These are phyloP conservation scores for Lamellibrachia satsuma DNA, from an alignment of 2,888 invertebrate genomes.

Conservation along the genomic window DNA sequence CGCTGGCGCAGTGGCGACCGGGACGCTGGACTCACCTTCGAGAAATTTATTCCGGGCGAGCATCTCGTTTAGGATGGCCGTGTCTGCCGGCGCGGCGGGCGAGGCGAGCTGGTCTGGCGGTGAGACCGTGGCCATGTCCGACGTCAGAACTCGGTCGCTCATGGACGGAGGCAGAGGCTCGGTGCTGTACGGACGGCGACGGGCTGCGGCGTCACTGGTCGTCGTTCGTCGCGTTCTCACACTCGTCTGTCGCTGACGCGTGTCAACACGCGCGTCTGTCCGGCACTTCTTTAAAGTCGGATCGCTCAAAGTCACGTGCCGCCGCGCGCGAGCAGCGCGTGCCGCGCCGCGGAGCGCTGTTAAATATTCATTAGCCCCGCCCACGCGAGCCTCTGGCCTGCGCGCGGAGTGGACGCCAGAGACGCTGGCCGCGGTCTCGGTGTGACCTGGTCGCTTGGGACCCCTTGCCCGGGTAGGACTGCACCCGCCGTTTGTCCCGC, in stretches of 20 bases:
- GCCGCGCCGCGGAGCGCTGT: neutral
- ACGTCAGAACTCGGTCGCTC: neutral
- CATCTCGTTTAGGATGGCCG: constrained; percentile 55
- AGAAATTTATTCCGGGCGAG: constrained; percentile 58
- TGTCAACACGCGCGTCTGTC: constrained; percentile 13
- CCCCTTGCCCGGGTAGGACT: neutral
- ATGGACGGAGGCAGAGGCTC: neutral
- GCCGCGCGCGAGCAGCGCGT: neutral
- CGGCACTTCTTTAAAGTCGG: constrained; percentile 13
- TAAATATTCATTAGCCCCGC: constrained; percentile 10
- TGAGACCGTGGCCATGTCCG: neutral
- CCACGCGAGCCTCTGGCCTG: neutral
- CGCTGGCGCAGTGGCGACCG: neutral
- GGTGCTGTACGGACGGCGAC: neutral
- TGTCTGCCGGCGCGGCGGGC: constrained; percentile 26
- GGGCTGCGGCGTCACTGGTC: neutral
- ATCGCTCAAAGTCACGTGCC: constrained; percentile 17
- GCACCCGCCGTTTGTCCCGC: neutral
- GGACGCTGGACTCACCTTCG: constrained; percentile 51
- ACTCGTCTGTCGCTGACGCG: neutral
- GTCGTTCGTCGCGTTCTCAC: neutral
- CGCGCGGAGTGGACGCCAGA: neutral
- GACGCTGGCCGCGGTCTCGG: neutral
- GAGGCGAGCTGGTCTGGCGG: constrained; percentile 18
- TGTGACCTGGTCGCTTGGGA: neutral